phyloP scores from a whole-genome alignment of 2,113 vertebrate genomes.

The Crotalus tigris region DNA sequence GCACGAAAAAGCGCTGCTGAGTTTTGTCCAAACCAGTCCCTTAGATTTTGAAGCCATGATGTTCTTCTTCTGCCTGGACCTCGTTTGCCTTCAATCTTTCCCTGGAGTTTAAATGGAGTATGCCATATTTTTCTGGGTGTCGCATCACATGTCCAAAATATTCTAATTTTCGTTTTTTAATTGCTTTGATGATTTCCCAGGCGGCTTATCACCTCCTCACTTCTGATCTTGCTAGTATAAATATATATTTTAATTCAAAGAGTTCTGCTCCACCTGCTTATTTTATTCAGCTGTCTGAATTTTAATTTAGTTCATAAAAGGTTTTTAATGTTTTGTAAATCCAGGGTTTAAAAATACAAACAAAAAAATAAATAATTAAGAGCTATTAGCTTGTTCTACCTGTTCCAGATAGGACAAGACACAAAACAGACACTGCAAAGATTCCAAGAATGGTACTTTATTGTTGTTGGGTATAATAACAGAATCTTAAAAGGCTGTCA shows the following conservation, averaged over 20 bases:
- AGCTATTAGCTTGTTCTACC: background rate
- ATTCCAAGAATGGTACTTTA: background rate
- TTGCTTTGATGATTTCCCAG: no score
- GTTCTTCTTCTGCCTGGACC: no score
- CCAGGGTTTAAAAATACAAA: background rate
- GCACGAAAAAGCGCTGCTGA: no score
- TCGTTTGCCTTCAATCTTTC: no score
- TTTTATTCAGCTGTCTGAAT: background rate
- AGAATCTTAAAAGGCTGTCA: background rate
- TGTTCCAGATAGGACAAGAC: background rate
- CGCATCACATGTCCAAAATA: no score
- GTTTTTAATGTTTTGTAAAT: background rate
- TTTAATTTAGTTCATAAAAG: background rate
- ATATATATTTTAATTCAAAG: slow-evolving; percentile 20
- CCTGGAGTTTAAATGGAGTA: no score
- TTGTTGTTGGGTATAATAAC: background rate
- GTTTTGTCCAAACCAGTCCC: no score
- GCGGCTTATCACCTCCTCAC: no score
- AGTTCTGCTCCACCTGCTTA: background rate
- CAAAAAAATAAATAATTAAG: background rate
- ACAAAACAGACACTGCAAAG: background rate
- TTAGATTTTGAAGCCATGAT: no score
- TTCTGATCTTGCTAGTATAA: background rate
- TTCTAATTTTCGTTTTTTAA: no score
- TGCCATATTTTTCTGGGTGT: no score